phyloP scores from a whole-genome alignment of 2,888 invertebrate genomes.

The Ashinkailepas kermadecensis region DNA sequence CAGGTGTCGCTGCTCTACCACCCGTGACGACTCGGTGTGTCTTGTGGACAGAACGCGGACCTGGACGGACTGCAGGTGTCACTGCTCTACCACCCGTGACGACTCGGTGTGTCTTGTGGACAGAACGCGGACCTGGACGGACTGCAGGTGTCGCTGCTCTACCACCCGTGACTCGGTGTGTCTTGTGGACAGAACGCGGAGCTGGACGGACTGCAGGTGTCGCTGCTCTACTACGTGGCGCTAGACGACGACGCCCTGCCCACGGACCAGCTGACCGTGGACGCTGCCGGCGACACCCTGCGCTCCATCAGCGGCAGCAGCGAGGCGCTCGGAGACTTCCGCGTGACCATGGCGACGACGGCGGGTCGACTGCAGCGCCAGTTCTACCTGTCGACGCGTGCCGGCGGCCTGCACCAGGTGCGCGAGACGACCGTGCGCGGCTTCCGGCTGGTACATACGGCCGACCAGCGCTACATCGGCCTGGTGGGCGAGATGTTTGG shows the following conservation, averaged over 20 bases:
- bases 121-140: too few relatives aligned
- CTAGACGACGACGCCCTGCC: constrained; percentile 55
- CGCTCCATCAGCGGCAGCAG: constrained; percentile 65
- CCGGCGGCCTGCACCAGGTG: constrained; percentile 60
- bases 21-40: neutral
- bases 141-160: too few relatives aligned
- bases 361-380: constrained; percentile 54
- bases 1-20: too few relatives aligned
- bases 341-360: constrained; percentile 37
- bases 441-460: constrained; percentile 54
- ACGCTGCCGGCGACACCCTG: constrained; percentile 29
- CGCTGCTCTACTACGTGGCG: constrained; percentile 72
- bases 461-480: constrained; percentile 40
- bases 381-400: constrained; percentile 63
- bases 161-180: neutral
- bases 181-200: constrained; percentile 20
- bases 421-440: constrained; percentile 68
- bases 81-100: constrained; percentile 59
- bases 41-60: constrained; percentile 17
- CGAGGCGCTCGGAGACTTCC: constrained; percentile 68
- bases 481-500: constrained; percentile 36
- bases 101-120: too few relatives aligned
- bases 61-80: constrained; percentile 50
- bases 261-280: constrained; percentile 22
- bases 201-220: constrained; percentile 48